Percentiles rank a stretch among this genome's conserved stretches.
Evolutionary conservation across 2,113 vertebrate species (phyloP).

Genomic region (Lamprologus lemairii): DNA sequence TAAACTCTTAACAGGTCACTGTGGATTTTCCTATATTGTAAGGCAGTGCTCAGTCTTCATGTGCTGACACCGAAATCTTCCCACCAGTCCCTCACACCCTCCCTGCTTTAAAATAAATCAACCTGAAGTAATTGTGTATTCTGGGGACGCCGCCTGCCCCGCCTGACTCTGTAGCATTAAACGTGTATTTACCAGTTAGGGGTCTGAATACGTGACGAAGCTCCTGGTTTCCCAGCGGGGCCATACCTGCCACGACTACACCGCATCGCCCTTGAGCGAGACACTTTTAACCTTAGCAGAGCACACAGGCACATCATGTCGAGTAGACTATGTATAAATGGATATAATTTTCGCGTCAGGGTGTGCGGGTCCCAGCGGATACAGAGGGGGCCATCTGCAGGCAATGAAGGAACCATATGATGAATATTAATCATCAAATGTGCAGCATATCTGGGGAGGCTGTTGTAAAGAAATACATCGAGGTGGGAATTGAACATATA

Average conservation of each 20-base stretch:
- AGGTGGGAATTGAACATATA: background rate
- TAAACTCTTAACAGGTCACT: background rate
- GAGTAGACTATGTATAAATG: conserved; percentile 30
- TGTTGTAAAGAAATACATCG: background rate
- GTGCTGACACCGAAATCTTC: background rate
- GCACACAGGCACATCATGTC: conserved; percentile 1
- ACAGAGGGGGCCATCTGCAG: conserved; percentile 3
- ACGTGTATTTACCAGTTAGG: conserved; percentile 51
- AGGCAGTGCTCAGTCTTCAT: background rate
- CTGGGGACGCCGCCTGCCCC: background rate
- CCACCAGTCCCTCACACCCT: background rate
- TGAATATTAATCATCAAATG: conserved; percentile 54
- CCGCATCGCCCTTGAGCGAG: conserved; percentile 53
- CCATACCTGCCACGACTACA: conserved; percentile 15
- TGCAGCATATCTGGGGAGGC: background rate
- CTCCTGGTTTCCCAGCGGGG: conserved; percentile 20
- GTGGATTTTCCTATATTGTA: background rate
- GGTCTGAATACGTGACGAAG: conserved; percentile 28
- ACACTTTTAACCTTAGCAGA: conserved; percentile 43
- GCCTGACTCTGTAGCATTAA: conserved; percentile 29
- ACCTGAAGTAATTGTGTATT: conserved; percentile 27
- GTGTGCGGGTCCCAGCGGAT: conserved; percentile 31
- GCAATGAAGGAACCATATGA: conserved; percentile 12
- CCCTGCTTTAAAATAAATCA: background rate
- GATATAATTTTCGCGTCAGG: conserved; percentile 24